phyloP scores from a whole-genome alignment of 2,797 vertebrate species.

The Myiothlypis chrysogaster region DNA sequence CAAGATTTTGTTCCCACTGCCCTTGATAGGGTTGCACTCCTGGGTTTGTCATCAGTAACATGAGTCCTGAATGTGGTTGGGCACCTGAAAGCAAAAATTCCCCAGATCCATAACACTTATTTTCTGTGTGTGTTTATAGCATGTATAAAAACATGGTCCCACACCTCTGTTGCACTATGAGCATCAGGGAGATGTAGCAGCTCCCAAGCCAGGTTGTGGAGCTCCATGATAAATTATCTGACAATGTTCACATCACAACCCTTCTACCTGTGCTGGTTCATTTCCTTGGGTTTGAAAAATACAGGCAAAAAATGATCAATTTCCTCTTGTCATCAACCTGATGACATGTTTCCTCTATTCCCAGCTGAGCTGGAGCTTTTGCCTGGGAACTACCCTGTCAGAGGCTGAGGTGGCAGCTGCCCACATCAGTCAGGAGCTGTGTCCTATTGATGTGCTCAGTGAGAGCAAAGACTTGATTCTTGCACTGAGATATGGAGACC shows the following conservation, averaged over 20 bases:
- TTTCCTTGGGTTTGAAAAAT: background rate
- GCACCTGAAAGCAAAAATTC: background rate
- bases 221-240: background rate
- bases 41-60: background rate
- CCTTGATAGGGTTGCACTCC: background rate
- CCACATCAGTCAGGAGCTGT: background rate
- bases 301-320: background rate
- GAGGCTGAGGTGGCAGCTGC: background rate
- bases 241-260: fast-evolving
- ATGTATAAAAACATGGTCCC: fast-evolving
- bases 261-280: background rate
- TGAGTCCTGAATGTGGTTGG: fast-evolving
- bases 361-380: background rate
- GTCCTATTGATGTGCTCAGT: background rate
- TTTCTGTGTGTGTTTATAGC: background rate
- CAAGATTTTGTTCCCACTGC: background rate
- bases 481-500: background rate
- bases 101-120: background rate
- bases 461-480: background rate
- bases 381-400: background rate
- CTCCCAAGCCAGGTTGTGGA: background rate
- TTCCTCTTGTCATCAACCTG: background rate
- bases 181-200: background rate
- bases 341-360: background rate
- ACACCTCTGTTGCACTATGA: background rate